Percentiles rank a stretch among this genome's conserved stretches.
phyloP scores from a whole-genome alignment of 1,140 invertebrate genomes.

The Parapsyche elsis region DNA sequence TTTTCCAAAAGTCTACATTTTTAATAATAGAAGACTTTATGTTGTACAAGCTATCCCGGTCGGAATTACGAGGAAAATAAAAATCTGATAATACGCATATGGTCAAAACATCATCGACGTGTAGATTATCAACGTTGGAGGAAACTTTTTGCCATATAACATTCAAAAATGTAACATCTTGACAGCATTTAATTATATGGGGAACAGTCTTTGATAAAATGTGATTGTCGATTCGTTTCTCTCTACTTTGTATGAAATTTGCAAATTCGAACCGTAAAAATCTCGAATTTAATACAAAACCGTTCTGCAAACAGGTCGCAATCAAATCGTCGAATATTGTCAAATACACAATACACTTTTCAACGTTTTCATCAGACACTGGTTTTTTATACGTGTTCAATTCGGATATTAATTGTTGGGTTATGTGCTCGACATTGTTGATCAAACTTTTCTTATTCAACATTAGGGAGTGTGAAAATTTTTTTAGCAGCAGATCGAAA shows the following conservation, averaged over 20 bases:
- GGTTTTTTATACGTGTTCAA: constrained; percentile 8
- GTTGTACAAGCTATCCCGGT: constrained; percentile 24
- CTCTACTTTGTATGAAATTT: constrained; percentile 35
- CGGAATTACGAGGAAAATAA: constrained; percentile 46
- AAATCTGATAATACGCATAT: constrained; percentile 49
- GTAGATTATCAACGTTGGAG: constrained; percentile 30
- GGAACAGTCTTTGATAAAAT: constrained; percentile 50
- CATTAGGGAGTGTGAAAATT: constrained; percentile 35
- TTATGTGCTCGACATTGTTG: constrained; percentile 42
- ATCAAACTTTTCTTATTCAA: constrained; percentile 45
- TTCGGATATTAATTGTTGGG: constrained; percentile 48
- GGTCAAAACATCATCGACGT: constrained; percentile 46
- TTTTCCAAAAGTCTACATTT: constrained; percentile 53
- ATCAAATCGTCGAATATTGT: constrained; percentile 46
- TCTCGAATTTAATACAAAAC: constrained; percentile 24
- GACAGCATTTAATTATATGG: constrained; percentile 49
- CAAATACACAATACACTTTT: constrained; percentile 29
- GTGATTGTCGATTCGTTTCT: constrained; percentile 34
- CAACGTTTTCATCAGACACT: constrained; percentile 16
- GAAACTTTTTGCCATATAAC: constrained; percentile 50
- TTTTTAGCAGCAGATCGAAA: constrained; percentile 38
- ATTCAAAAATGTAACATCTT: constrained; percentile 48
- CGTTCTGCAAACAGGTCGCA: constrained; percentile 32
- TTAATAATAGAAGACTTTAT: constrained; percentile 45
- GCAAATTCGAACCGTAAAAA: constrained; percentile 47